A percentile compares a stretch with the other conserved stretches of the same genome.
phyloP scores from a whole-genome alignment of 2,113 vertebrate genomes.

The Cepphus grylle region DNA sequence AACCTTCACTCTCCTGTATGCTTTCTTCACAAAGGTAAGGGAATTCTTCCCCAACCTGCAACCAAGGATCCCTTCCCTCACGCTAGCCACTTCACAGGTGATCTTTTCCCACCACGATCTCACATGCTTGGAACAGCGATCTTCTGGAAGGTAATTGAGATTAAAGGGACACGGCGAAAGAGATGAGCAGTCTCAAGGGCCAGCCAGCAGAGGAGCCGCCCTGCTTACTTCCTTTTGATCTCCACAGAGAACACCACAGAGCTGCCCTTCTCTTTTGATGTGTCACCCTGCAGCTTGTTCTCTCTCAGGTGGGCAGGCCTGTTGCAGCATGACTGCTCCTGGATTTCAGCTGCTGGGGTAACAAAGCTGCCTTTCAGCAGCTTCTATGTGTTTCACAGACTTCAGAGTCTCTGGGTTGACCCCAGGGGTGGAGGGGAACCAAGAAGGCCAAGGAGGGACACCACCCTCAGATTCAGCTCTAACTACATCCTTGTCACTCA shows the following conservation, averaged over 20 bases:
- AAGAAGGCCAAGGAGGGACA: not conserved
- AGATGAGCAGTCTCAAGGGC: not conserved
- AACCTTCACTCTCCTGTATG: not conserved
- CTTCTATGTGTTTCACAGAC: not conserved
- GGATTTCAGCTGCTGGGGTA: not conserved
- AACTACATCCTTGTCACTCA: not conserved
- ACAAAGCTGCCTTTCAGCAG: not conserved
- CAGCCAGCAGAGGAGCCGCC: not conserved
- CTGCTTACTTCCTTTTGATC: slow-evolving; percentile 17
- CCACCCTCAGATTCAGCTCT: not conserved
- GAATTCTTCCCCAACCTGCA: not conserved
- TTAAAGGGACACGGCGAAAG: not conserved
- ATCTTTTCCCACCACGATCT: not conserved
- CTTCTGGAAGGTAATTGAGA: not conserved
- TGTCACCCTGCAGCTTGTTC: slow-evolving; percentile 21
- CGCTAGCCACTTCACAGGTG: not conserved
- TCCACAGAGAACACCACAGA: not conserved
- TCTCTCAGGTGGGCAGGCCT: not conserved
- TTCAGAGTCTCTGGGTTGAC: not conserved
- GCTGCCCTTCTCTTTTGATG: slow-evolving; percentile 37
- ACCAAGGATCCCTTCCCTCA: not conserved
- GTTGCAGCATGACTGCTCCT: not conserved
- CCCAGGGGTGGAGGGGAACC: not conserved
- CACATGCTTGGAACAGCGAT: not conserved
- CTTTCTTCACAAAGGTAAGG: not conserved